phyloP scores from a whole-genome alignment of 2,113 vertebrate species.

The Plotosus lineatus region DNA sequence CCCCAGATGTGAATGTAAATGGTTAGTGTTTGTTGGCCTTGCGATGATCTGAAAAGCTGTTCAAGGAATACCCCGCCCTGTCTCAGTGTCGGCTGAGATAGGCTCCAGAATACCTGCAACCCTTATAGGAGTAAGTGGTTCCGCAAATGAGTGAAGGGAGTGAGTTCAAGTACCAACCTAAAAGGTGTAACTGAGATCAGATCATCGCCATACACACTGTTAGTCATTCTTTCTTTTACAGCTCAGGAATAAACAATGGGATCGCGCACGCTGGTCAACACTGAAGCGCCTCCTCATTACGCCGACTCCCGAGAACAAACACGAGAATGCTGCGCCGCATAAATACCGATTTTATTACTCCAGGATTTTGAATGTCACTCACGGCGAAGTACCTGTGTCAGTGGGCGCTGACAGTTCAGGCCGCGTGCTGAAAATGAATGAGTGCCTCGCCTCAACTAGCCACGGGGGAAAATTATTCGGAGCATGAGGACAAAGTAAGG shows the following conservation, averaged over 20 bases:
- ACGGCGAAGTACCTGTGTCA: slow-evolving; percentile 40
- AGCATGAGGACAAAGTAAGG: slow-evolving; percentile 14
- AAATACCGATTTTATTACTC: slow-evolving; percentile 49
- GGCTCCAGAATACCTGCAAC: too few species aligned
- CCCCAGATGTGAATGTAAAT: too few species aligned
- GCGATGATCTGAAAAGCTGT: too few species aligned
- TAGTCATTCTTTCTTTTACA: slow-evolving; percentile 23
- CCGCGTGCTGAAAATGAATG: slow-evolving; percentile 40
- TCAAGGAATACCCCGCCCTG: too few species aligned
- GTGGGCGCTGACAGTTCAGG: slow-evolving; percentile 27
- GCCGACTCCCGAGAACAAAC: slow-evolving; percentile 37
- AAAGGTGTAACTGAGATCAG: too few species aligned
- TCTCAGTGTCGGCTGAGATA: too few species aligned
- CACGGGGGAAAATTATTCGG: slow-evolving; percentile 41
- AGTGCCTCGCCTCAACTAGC: slow-evolving; percentile 39
- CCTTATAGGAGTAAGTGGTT: too few species aligned
- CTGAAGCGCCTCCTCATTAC: slow-evolving; percentile 39
- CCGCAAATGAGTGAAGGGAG: too few species aligned
- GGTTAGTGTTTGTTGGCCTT: too few species aligned
- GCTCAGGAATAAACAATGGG: slow-evolving; percentile 25
- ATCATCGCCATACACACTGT: neutral
- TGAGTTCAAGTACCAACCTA: too few species aligned
- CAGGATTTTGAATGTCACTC: slow-evolving; percentile 40
- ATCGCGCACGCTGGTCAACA: slow-evolving; percentile 32
- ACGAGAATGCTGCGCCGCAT: slow-evolving; percentile 26